Percentiles rank a stretch among this genome's conserved stretches.
Evolutionary conservation across 2,797 vertebrate genomes (phyloP).

Genomic region (Cuculus canorus): DNA sequence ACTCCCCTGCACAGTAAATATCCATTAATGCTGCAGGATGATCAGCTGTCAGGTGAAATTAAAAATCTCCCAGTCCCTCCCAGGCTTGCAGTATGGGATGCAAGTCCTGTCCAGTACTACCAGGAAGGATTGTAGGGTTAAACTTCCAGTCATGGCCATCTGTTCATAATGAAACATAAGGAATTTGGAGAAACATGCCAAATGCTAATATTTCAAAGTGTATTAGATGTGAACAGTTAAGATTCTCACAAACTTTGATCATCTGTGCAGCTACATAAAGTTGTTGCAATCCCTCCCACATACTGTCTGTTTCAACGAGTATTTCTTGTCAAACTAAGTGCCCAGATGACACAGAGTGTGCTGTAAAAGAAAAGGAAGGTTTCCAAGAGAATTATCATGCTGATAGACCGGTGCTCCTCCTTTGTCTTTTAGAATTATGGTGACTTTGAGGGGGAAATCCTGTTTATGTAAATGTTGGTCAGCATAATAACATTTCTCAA

Average conservation of each 20-base stretch:
- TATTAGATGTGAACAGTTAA: not conserved
- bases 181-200: not conserved
- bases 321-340: not conserved
- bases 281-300: not conserved
- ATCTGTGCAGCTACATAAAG: not conserved
- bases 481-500: not conserved
- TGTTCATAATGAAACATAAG: not conserved
- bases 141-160: not conserved
- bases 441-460: not conserved
- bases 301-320: not conserved
- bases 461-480: not conserved
- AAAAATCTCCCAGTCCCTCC: not conserved
- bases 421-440: not conserved
- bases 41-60: not conserved
- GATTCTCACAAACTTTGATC: not conserved
- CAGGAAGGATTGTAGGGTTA: not conserved
- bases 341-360: not conserved
- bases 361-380: not conserved
- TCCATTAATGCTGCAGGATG: not conserved
- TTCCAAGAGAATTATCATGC: not conserved
- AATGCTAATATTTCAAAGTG: not conserved
- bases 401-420: accelerated
- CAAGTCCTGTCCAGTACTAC: not conserved
- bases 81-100: not conserved
- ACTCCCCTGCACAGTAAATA: not conserved